Percentiles rank a stretch among this genome's conserved stretches.
Conservation (phyloP, 2,113 vertebrate species). For the human region DNA sequence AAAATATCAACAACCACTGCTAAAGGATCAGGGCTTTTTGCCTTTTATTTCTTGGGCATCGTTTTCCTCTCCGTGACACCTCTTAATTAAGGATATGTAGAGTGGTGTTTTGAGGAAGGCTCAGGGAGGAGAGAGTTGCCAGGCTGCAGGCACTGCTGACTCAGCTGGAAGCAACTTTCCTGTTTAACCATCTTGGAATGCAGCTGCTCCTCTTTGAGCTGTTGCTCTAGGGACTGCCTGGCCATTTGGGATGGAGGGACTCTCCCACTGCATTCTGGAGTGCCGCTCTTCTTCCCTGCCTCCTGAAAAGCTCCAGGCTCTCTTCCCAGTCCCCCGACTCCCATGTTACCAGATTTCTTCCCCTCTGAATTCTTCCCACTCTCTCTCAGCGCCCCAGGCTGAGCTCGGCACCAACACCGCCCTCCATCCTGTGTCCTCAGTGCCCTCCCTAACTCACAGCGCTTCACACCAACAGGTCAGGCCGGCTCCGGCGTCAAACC, state of each 20-base stretch:
- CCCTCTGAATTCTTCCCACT: neutral
- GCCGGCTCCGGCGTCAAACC: neutral
- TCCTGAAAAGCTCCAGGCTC: neutral
- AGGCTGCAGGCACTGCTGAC: neutral
- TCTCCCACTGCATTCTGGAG: neutral
- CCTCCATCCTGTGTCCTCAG: neutral
- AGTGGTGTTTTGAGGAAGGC: neutral
- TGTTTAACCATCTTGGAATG: neutral
- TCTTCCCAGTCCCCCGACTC: neutral
- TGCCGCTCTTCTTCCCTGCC: neutral
- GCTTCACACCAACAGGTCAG: neutral
- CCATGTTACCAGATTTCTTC: neutral
- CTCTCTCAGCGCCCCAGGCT: neutral
- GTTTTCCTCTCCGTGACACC: neutral
- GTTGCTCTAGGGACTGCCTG: neutral
- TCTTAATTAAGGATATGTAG: neutral
- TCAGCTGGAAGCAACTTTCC: neutral
- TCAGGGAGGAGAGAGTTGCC: no score
- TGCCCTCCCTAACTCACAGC: neutral
- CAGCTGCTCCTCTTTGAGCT: neutral
- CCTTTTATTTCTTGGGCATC: neutral
- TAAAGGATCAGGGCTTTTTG: neutral
- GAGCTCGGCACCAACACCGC: neutral
- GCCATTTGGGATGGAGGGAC: neutral
- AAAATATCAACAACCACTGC: neutral